Base-by-base conservation (phyloP, 1,140 invertebrate species). In the Onthophagus taurus region DNA sequence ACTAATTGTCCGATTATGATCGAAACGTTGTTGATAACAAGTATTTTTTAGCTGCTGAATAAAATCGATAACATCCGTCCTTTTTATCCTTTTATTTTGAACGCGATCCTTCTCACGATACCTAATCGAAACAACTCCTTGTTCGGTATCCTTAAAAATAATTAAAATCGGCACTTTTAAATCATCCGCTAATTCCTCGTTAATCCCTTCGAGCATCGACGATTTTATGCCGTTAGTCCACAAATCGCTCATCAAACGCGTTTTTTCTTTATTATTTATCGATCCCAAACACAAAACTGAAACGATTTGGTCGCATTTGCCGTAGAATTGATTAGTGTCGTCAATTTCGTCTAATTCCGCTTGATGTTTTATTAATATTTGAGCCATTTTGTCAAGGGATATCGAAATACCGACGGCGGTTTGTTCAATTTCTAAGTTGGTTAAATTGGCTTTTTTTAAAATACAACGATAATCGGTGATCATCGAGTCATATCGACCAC, bases 341-440 rank as follows among this genome's bases (percentile, higher is more conserved):
- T 87, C 81, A 13, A 78, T 51, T 3, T 46, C 44, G 9, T 53
- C 54, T 17, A 71, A 63, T 31, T 69, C 62, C 34, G 65, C 55
- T 29, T 64, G 63, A 17, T 55, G 51, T 60, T 70, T 71, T 45
- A 63, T 65, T 18, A 77, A 59, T 11, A 70, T 70, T 31, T 70
- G 68, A 0, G 82, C 71, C 20, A 89, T 61, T 58, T 79, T 83
- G 41, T 81, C 78, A 39, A 89, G 59, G 1, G 79, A 82, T 31
- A 89, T 72, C 24, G 84, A 85, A 9, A 87, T 72, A 9, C 86
- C 87, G 3, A 80, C 82, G 0, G 77, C 84, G 39, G 68, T 70
- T 49, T 78, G 77, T 37, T 60, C 63, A 30, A 68, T 33, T 54
- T 72, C 60, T 29, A 48, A 55, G n/a, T 39, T 37, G 7, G 39